Percentiles rank a stretch among this genome's conserved stretches.
Conservation (phyloP, 1,140 invertebrate genomes). For the Reticulitermes speratus region DNA sequence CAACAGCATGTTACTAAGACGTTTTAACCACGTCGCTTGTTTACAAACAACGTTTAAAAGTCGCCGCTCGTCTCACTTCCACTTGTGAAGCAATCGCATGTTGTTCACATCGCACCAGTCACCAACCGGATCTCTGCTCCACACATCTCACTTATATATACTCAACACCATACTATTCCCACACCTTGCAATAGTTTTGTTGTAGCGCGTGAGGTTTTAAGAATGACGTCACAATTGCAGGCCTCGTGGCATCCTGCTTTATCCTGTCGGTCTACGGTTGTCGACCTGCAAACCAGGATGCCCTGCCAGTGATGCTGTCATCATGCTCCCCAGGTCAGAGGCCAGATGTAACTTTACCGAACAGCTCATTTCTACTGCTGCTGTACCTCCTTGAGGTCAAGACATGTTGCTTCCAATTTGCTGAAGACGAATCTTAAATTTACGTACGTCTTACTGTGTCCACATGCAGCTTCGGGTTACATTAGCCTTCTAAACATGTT, state of each 20-base stretch:
- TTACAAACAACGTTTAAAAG: no score
- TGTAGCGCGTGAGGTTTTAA: background rate
- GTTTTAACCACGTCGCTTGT: no score
- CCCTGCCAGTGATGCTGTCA: background rate
- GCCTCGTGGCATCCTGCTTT: constrained; percentile 16
- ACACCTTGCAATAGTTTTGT: background rate
- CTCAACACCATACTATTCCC: background rate
- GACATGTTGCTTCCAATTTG: background rate
- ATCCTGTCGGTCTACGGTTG: constrained; percentile 1
- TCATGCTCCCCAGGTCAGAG: background rate
- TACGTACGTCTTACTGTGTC: no score
- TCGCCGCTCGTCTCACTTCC: background rate
- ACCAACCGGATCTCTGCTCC: background rate
- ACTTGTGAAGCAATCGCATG: background rate
- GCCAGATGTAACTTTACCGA: background rate
- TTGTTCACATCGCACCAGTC: background rate
- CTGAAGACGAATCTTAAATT: background rate
- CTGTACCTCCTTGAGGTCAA: background rate
- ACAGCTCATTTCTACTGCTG: background rate
- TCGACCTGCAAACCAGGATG: constrained; percentile 16
- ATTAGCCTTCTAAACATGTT: background rate
- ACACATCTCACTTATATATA: constrained; percentile 1
- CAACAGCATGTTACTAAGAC: no score
- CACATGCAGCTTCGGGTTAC: background rate
- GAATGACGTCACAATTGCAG: constrained; percentile 3